Base-by-base conservation (phyloP, 2,113 vertebrate genomes). In the Siphamia tubifer region DNA sequence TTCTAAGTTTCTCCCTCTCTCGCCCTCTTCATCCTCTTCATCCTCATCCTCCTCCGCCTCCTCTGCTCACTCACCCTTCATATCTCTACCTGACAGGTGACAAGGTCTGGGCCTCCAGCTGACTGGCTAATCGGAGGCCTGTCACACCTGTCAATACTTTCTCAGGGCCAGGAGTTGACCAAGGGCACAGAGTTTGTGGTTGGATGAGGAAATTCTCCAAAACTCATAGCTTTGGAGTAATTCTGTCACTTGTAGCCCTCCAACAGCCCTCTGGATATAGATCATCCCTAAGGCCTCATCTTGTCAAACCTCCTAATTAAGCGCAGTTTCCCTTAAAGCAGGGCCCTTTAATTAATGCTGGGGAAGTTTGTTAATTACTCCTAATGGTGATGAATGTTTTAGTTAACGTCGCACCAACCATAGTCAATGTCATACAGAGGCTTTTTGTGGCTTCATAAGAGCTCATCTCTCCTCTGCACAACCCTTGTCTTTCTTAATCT, bases 111-210 rank as follows among this genome's bases (percentile, higher is more conserved):
- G 92, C 95, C 94, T 94, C 92, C 91, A 93, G 96, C 95, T 96
- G 95, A 96, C 96, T 96, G 93, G 94, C 93, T 96, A 96, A 97
- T 99, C 96, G 95, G 96, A 96, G 93, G 92, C 91, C 94, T 96
- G 95, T 96, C 96, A 98, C 93, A 93, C 91, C 93, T 98, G 96
- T 95, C 96, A 95, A 98, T 98, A 96, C 88, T 92, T 94, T 92
- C 93, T 91, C 93, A 58, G 15, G 60, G 69, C 63, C 38, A 17
- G 63, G 51, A 64, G 90, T 58, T 82, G 83, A 90, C 76, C 83
- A 84, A 87, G 86, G 81, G 69, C 84, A 69, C 49, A 10, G 36
- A 77, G 83, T 74, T 69, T 74, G 45, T 20, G 40, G 20, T 13
- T n/a, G 61, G 48, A 44, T 40, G 28, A 47, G 40, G 23, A 57